Evolutionary conservation across 2,113 vertebrate genomes (phyloP).

Genomic region (Macquaria ambigua): DNA sequence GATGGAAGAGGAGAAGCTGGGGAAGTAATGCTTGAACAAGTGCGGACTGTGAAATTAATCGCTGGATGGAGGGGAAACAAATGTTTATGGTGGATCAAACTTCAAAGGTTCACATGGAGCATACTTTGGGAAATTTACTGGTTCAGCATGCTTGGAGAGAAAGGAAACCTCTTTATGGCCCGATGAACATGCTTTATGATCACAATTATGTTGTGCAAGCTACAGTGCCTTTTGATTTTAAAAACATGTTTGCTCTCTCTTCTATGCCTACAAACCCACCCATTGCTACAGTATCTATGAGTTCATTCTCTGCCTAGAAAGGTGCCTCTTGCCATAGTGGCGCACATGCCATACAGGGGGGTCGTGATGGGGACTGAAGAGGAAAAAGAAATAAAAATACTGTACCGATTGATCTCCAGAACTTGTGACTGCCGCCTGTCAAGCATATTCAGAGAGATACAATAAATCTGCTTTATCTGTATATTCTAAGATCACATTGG

Average conservation of each 20-base stretch:
- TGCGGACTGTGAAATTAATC: constrained; percentile 78
- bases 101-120: constrained; percentile 80
- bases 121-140: constrained; percentile 76
- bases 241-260: constrained; percentile 52
- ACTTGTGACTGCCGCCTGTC: constrained; percentile 91
- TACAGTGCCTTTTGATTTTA: constrained; percentile 56
- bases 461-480: constrained; percentile 87
- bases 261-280: constrained; percentile 68
- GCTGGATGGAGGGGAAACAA: constrained; percentile 77
- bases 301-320: constrained; percentile 68
- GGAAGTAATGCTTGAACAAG: constrained; percentile 76
- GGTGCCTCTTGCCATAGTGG: constrained; percentile 80
- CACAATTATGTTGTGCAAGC: constrained; percentile 80
- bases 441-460: constrained; percentile 90
- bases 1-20: constrained; percentile 80
- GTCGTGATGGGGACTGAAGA: constrained; percentile 86
- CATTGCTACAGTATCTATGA: constrained; percentile 51
- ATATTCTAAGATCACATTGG: constrained; percentile 77
- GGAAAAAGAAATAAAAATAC: constrained; percentile 86
- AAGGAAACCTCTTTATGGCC: constrained; percentile 78
- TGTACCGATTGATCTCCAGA: constrained; percentile 91
- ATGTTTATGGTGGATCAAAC: constrained; percentile 79
- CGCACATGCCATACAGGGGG: constrained; percentile 86
- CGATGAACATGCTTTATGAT: constrained; percentile 83
- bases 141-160: constrained; percentile 80